phyloP scores from a whole-genome alignment of 2,888 invertebrate species.

The Pelosia muscerda region DNA sequence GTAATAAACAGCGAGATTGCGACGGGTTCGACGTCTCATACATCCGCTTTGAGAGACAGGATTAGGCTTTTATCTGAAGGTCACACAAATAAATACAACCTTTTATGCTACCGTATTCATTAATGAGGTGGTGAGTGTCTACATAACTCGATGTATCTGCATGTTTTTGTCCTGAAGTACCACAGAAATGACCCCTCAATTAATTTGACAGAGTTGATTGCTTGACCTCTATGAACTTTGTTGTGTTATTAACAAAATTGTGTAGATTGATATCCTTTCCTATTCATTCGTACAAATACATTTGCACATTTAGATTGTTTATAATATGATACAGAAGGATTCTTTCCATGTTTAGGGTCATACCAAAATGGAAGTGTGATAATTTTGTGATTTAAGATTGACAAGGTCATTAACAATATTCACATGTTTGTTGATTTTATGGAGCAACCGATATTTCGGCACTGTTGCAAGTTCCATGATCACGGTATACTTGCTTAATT shows the following conservation, averaged over 20 bases:
- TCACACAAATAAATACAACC: constrained; percentile 18
- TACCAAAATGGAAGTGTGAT: not conserved
- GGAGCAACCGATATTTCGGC: too few relatives aligned
- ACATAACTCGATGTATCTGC: not conserved
- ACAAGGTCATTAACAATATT: too few relatives aligned
- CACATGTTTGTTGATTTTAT: too few relatives aligned
- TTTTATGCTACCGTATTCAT: constrained; percentile 14
- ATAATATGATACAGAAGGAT: not conserved
- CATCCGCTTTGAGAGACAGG: constrained; percentile 27
- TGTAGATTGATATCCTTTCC: not conserved
- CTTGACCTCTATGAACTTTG: not conserved
- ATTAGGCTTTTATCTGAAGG: constrained; percentile 29
- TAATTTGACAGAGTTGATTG: constrained; percentile 3
- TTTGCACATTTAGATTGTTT: not conserved
- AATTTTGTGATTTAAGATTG: too few relatives aligned
- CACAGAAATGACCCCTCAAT: constrained; percentile 2
- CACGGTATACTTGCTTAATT: too few relatives aligned
- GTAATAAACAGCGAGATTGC: constrained; percentile 29
- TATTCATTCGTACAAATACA: not conserved
- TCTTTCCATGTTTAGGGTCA: not conserved
- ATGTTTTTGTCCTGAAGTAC: not conserved
- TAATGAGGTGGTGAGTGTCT: constrained; percentile 12
- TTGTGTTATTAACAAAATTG: constrained; percentile 4
- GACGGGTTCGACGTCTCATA: constrained; percentile 28
- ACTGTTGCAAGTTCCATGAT: too few relatives aligned